A percentile compares a stretch with the other conserved stretches of the same genome.
Conservation (phyloP, 2,113 vertebrate genomes). For the Centropus bengalensis region DNA sequence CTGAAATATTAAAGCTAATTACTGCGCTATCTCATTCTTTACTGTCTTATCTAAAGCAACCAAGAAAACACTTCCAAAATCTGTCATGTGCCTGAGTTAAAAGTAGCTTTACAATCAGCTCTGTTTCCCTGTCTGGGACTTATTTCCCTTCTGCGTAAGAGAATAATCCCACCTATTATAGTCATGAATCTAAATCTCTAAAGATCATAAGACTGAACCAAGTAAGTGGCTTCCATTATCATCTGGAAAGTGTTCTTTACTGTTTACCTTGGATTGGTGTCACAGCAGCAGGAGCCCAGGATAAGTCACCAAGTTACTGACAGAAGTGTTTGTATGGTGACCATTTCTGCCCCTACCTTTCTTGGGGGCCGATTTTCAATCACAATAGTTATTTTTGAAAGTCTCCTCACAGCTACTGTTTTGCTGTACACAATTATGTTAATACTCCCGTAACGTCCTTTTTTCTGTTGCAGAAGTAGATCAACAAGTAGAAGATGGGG, state of each 20-base stretch:
- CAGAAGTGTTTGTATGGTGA: background rate
- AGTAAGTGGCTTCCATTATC: background rate
- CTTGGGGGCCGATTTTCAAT: background rate
- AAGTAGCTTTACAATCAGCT: background rate
- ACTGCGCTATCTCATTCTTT: accelerated
- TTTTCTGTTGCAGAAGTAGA: conserved; percentile 79
- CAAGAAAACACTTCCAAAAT: background rate
- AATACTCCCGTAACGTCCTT: background rate
- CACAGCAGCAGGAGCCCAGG: background rate
- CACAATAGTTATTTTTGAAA: background rate
- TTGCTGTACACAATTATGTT: background rate
- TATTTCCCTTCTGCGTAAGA: background rate
- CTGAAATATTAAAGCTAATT: background rate
- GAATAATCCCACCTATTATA: background rate
- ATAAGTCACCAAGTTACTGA: background rate
- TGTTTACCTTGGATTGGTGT: accelerated
- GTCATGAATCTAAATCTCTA: background rate
- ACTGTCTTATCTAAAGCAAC: background rate
- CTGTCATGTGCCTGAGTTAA: background rate
- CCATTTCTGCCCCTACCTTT: background rate
- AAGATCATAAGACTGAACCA: background rate
- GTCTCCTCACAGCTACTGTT: background rate
- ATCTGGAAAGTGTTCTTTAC: background rate
- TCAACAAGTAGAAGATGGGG: conserved; percentile 86
- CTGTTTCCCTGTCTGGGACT: background rate